Percentiles rank a stretch among this genome's conserved stretches.
phyloP scores from a whole-genome alignment of 2,113 vertebrate genomes.

The Maylandia zebra region DNA sequence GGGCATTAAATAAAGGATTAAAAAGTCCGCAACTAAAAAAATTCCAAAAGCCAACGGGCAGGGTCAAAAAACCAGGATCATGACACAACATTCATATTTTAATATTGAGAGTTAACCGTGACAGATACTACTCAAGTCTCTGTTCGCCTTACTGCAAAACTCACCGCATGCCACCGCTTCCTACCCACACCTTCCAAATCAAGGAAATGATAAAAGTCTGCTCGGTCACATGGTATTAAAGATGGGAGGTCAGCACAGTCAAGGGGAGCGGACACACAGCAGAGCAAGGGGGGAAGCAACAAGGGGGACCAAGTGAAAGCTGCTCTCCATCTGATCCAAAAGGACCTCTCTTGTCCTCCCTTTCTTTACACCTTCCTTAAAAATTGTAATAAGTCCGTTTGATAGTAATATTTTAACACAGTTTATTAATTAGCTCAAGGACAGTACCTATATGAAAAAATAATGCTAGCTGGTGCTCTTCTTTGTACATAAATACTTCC shows the following conservation, averaged over 20 bases:
- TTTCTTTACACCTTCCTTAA: background rate
- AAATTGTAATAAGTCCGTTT: background rate
- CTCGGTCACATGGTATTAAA: background rate
- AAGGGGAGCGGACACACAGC: accelerated
- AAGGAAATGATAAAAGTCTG: background rate
- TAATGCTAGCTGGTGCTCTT: background rate
- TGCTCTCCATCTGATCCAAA: background rate
- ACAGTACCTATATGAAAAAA: background rate
- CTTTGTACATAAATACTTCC: background rate
- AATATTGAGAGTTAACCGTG: background rate
- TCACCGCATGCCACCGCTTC: background rate
- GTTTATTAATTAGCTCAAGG: background rate
- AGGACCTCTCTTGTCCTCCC: accelerated
- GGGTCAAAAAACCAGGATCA: background rate
- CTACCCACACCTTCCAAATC: background rate
- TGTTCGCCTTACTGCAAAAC: background rate
- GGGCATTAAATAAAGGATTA: background rate
- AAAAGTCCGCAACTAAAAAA: background rate
- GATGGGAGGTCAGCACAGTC: background rate
- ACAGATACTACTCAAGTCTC: background rate
- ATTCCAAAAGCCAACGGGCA: background rate
- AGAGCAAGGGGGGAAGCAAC: background rate
- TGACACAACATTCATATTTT: background rate
- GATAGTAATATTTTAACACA: background rate
- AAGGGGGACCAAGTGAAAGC: background rate